Evolutionary conservation across 2,113 vertebrate genomes (phyloP).

Genomic region (Arizona elegans): DNA sequence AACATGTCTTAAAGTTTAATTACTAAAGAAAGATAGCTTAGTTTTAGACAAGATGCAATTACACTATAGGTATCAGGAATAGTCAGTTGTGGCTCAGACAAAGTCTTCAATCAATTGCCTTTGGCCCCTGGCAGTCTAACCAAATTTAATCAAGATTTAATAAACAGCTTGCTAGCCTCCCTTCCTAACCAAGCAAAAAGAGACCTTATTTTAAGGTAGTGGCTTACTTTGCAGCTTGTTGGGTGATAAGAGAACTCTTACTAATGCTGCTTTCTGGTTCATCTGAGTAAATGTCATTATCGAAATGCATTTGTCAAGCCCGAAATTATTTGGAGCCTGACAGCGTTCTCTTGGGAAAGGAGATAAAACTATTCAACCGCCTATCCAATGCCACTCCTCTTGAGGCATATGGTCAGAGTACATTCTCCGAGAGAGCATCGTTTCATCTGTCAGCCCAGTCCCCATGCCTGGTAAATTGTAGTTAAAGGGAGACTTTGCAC

Average conservation of each 20-base stretch:
- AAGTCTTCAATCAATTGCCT: not conserved
- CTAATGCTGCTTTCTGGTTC: not conserved
- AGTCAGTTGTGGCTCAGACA: not conserved
- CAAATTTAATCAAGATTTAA: not conserved
- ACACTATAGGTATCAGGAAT: not conserved
- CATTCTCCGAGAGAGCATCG: not conserved
- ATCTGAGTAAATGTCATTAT: not conserved
- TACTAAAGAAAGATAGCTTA: not conserved
- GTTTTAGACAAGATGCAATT: not conserved
- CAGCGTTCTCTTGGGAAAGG: not conserved
- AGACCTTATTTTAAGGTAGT: too few species aligned
- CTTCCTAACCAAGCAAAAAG: not conserved
- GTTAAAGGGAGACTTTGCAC: not conserved
- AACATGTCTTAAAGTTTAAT: slow-evolving; percentile 8
- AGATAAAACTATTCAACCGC: not conserved
- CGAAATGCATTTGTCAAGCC: not conserved
- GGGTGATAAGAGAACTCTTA: not conserved
- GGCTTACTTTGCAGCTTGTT: not conserved
- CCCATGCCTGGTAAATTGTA: not conserved
- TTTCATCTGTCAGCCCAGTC: not conserved
- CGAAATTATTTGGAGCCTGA: too few species aligned
- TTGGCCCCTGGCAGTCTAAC: not conserved
- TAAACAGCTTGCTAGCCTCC: not conserved
- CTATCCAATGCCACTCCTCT: not conserved
- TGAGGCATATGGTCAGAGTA: not conserved